A percentile compares a stretch with the other conserved stretches of the same genome.
Evolutionary conservation across 2,888 invertebrate species (phyloP).

Genomic region (Callimorpha dominula): DNA sequence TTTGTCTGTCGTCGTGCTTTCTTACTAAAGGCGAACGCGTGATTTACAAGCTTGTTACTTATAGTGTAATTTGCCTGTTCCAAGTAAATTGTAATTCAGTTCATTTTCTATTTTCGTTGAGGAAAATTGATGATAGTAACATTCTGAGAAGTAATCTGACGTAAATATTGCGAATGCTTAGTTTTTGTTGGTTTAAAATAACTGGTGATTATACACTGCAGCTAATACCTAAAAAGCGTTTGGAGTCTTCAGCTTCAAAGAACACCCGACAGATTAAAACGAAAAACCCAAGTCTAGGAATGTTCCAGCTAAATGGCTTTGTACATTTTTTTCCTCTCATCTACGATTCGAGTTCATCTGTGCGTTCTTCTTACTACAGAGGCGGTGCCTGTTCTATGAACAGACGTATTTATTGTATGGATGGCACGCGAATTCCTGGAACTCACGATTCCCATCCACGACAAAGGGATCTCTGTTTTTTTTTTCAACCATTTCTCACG

Average conservation of each 20-base stretch:
- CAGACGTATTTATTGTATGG: conserved; percentile 63
- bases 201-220: background rate
- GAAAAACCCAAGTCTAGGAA: conserved; percentile 39
- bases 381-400: conserved; percentile 65
- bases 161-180: conserved; percentile 3
- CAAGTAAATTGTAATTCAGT: conserved; percentile 59
- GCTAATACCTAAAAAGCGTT: conserved; percentile 8
- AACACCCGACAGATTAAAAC: conserved; percentile 38
- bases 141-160: conserved; percentile 39
- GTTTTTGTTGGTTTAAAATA: conserved; percentile 1
- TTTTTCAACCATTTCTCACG: conserved; percentile 75
- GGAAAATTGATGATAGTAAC: conserved; percentile 45
- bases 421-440: conserved; percentile 85
- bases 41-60: conserved; percentile 60
- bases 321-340: conserved; percentile 44
- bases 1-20: conserved; percentile 57
- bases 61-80: conserved; percentile 61
- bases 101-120: conserved; percentile 56
- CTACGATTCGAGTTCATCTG: conserved; percentile 32
- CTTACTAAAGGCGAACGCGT: conserved; percentile 50
- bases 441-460: conserved; percentile 79
- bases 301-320: conserved; percentile 41
- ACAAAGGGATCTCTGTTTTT: conserved; percentile 69
- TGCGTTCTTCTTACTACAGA: conserved; percentile 47
- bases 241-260: conserved; percentile 34